A percentile compares a stretch with the other conserved stretches of the same genome.
Conservation (phyloP, 2,797 vertebrate species). For the Falco columbarius region DNA sequence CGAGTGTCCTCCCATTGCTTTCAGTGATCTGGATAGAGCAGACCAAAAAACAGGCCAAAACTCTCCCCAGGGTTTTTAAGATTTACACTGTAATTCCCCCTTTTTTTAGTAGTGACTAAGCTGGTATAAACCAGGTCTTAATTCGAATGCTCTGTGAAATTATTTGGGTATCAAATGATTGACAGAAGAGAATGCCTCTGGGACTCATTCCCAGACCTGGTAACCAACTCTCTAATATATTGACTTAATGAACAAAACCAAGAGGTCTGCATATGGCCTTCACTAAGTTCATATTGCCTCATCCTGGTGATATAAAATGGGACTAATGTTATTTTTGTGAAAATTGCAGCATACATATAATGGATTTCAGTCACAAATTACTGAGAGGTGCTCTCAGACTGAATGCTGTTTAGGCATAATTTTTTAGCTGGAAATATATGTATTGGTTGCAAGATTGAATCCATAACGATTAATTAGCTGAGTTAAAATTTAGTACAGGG, state of each 20-base stretch:
- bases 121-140: not conserved
- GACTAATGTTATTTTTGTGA: not conserved
- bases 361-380: conserved; percentile 1
- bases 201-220: not conserved
- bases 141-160: not conserved
- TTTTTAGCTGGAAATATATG: conserved; percentile 37
- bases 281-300: not conserved
- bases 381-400: not conserved
- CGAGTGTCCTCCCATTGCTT: not conserved
- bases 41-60: not conserved
- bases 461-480: conserved; percentile 41
- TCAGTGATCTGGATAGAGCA: not conserved
- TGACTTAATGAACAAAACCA: not conserved
- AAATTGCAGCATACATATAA: not conserved
- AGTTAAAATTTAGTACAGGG: conserved; percentile 23
- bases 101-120: not conserved
- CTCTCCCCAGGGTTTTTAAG: not conserved
- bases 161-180: not conserved
- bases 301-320: not conserved
- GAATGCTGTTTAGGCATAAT: not conserved
- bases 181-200: not conserved
- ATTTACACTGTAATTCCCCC: not conserved
- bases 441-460: conserved; percentile 46
- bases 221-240: not conserved
- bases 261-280: not conserved